A percentile compares a stretch with the other conserved stretches of the same genome.
Conservation (phyloP, 2,113 vertebrate genomes). For the Cyphotilapia sp. region DNA sequence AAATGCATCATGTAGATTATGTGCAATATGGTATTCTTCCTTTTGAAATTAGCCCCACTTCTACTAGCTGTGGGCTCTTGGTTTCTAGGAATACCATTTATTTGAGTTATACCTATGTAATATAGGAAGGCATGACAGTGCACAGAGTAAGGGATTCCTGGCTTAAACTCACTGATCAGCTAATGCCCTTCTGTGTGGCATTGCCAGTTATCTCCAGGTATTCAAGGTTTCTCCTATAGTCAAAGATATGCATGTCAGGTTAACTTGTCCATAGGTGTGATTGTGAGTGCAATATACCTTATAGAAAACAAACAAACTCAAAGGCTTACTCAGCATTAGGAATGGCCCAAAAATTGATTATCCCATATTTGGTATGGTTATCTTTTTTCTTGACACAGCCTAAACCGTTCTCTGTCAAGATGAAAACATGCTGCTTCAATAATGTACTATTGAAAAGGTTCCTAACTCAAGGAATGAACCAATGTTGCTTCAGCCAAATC, state of each 20-base stretch:
- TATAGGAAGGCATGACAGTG: neutral
- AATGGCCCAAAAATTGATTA: neutral
- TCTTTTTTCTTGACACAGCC: neutral
- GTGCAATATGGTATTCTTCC: neutral
- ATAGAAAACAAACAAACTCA: neutral
- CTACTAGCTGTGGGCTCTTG: neutral
- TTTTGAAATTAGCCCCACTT: neutral
- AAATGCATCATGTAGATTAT: neutral
- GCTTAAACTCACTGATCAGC: neutral
- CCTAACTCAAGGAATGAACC: neutral
- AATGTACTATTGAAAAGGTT: neutral
- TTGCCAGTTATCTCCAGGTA: neutral
- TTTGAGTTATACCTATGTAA: neutral
- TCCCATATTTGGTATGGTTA: neutral
- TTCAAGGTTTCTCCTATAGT: neutral
- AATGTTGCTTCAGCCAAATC: neutral
- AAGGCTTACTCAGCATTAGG: neutral
- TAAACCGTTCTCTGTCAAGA: rapidly evolving
- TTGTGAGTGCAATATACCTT: rapidly evolving
- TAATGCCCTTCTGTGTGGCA: neutral
- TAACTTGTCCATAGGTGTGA: neutral
- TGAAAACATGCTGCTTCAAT: neutral
- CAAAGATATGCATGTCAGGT: neutral
- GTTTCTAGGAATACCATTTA: neutral
- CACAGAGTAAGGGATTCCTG: neutral